A percentile compares a stretch with the other conserved stretches of the same genome.
These are phyloP conservation scores for Nicator chloris DNA, from an alignment of 2,113 vertebrate genomes.

Conservation along the genomic window DNA sequence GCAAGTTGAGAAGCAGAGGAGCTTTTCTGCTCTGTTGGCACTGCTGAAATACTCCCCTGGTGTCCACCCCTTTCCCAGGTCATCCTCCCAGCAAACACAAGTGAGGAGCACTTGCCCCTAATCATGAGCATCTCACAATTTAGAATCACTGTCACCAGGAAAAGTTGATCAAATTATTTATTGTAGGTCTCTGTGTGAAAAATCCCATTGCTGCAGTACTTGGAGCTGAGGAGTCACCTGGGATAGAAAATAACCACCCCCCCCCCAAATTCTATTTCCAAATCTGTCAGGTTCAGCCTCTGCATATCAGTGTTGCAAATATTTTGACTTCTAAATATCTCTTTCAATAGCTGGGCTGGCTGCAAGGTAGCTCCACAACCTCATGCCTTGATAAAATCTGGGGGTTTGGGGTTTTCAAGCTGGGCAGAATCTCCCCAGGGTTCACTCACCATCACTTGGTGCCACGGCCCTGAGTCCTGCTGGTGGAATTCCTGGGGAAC, in stretches of 20 bases:
- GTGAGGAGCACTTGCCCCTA: background rate
- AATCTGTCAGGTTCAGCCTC: background rate
- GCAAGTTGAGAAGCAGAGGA: background rate
- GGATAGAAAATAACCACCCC: background rate
- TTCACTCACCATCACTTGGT: background rate
- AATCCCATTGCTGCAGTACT: background rate
- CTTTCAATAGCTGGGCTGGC: background rate
- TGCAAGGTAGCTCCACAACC: background rate
- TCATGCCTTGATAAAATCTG: background rate
- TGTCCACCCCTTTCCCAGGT: background rate
- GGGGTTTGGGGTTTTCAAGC: fast-evolving
- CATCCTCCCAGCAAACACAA: background rate
- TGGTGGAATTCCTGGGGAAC: background rate
- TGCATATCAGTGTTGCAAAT: background rate
- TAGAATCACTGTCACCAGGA: background rate
- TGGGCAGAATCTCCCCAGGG: background rate
- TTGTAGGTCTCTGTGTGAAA: background rate
- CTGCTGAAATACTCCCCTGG: background rate
- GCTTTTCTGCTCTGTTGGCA: background rate
- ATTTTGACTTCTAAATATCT: background rate
- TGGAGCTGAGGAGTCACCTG: background rate
- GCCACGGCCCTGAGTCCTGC: background rate
- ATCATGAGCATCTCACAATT: background rate
- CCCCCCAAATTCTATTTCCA: background rate
- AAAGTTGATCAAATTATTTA: background rate